Evolutionary conservation across 2,113 vertebrate genomes (phyloP), one percentile per base, ranked within the genome.

Genomic region (Sinocyclocheilus anophthalmus): DNA sequence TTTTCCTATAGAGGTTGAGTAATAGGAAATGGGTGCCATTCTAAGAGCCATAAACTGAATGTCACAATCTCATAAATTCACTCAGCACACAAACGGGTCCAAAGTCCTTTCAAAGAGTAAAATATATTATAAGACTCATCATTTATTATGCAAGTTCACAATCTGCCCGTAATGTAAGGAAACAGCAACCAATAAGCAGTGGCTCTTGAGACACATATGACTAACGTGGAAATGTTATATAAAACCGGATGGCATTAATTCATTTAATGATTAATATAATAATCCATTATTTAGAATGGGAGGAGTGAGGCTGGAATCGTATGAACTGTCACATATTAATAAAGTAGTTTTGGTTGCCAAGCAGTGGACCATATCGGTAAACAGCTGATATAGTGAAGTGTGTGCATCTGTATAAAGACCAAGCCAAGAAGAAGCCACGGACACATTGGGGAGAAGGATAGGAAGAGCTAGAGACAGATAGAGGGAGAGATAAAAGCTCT

Each of bases 271-370:
- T 9, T 42, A 9, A 8, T 42, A 42, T 42, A 9, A 42, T 9
- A 42, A 42, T 42, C 30, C 39, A 69, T 48, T 5, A 14, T 45
- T 22, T 33, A 7, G 26, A 69, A 70, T 50, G 45, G 61, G 39
- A 55, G 13, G 76, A 85, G 82, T 70, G 50, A 76, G 76, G 70
- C n/a, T 70, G 11, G 26, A 50, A 76, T 65, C 24, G 24, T 76
- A 48, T 61, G 26, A 63, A 55, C 76, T n/a, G 4, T 72, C 69
- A 37, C 18, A 78, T 57, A n/a, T 57, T 39, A 82, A 84, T 82
- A 81, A 89, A 85, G 26, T 4, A n/a, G 24, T 22, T 20, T 67
- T 88, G 81, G 86, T 86, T 89, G 72, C 84, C 30, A 18, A 53
- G 88, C 70, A 76, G 69, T 59, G 18, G 69, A 39, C 24, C 5